Evolutionary conservation across 2,797 vertebrate genomes (phyloP).

Genomic region (Trachops cirrhosus): DNA sequence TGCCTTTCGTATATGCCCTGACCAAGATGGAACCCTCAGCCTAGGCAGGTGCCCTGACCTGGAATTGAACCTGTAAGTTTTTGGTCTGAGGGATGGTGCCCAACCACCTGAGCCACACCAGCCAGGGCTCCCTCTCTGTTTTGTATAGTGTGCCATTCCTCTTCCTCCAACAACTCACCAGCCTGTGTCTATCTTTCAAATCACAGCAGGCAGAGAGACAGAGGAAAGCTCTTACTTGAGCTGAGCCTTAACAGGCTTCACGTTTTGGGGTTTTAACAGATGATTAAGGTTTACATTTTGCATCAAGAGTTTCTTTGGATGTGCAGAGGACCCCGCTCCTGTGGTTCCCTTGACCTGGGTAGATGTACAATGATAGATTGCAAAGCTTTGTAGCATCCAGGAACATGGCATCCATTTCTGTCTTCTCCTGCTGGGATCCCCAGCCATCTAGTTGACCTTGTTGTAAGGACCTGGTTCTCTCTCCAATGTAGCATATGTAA

Average conservation of each 20-base stretch:
- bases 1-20: neutral
- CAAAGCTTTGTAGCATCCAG: neutral
- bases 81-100: neutral
- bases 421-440: neutral
- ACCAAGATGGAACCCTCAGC: neutral
- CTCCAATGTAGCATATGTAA: fast-evolving
- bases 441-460: neutral
- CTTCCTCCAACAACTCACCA: neutral
- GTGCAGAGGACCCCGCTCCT: neutral
- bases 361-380: neutral
- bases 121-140: neutral
- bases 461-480: neutral
- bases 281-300: neutral
- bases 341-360: neutral
- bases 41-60: neutral
- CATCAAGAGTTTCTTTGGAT: neutral
- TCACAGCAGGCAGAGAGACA: neutral
- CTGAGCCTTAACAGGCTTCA: neutral
- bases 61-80: neutral
- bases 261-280: neutral
- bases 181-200: neutral
- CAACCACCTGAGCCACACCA: neutral
- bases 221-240: neutral
- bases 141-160: neutral
- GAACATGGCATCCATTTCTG: fast-evolving